Conservation (phyloP, 2,888 invertebrate genomes). For the Epistrophella euchroma region DNA sequence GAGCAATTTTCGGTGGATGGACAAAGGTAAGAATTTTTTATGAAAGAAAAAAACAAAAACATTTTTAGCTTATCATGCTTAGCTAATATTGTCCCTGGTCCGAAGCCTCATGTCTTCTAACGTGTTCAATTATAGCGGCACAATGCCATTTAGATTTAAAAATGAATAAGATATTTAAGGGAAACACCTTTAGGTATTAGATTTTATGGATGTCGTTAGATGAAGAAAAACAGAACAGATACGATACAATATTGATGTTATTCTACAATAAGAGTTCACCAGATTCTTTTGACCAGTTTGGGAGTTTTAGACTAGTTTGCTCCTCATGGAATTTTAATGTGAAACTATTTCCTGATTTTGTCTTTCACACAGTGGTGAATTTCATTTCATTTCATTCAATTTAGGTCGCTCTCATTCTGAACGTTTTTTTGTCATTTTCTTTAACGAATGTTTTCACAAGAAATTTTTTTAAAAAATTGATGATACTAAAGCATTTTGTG, state of each 20-base stretch:
- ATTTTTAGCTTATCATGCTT: constrained; percentile 46
- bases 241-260: not conserved
- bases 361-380: not conserved
- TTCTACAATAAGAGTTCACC: not conserved
- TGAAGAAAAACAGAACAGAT: constrained; percentile 14
- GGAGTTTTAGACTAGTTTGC: not conserved
- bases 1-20: constrained; percentile 97
- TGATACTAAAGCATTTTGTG: too few relatives aligned
- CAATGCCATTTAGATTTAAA: constrained; percentile 35
- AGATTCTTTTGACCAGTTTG: not conserved
- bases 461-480: too few relatives aligned
- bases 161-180: constrained; percentile 12
- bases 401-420: not conserved
- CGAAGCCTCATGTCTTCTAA: constrained; percentile 1
- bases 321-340: not conserved
- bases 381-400: too few relatives aligned
- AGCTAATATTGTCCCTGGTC: not conserved
- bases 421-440: too few relatives aligned
- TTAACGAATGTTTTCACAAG: too few relatives aligned
- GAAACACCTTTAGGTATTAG: not conserved
- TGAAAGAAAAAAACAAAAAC: not conserved
- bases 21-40: constrained; percentile 85
- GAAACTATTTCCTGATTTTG: not conserved
- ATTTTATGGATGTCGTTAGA: not conserved
- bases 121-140: not conserved